Evolutionary conservation across 2,888 invertebrate genomes (phyloP).

Genomic region (Branchellion lobata): DNA sequence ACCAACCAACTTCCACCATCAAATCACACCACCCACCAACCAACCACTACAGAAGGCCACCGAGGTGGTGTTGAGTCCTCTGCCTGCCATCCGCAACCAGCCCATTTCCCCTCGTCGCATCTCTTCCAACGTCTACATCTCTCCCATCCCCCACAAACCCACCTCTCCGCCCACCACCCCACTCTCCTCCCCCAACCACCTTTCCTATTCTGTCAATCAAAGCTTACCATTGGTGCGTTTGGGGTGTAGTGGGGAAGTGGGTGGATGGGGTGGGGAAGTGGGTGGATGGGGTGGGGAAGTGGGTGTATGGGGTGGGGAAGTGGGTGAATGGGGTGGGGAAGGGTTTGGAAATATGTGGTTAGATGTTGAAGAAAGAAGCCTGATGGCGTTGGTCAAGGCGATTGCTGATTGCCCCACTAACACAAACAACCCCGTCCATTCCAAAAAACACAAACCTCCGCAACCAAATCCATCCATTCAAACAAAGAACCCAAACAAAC

Average conservation of each 20-base stretch:
- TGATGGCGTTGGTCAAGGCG: too few species aligned
- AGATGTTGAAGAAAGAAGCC: too few species aligned
- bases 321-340: neutral
- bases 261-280: neutral
- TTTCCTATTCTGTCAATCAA: conserved; percentile 78
- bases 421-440: neutral
- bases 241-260: neutral
- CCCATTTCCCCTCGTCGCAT: conserved; percentile 69
- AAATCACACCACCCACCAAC: conserved; percentile 4
- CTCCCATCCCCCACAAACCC: conserved; percentile 55
- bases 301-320: neutral
- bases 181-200: conserved; percentile 48
- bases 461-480: too few species aligned
- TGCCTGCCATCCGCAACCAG: conserved; percentile 70
- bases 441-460: neutral
- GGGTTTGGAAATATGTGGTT: too few species aligned
- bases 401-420: neutral
- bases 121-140: conserved; percentile 61
- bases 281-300: neutral
- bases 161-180: neutral
- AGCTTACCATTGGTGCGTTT: conserved; percentile 79
- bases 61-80: conserved; percentile 69
- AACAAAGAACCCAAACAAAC: neutral
- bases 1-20: neutral
- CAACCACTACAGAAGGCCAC: neutral